phyloP scores from a whole-genome alignment of 2,888 invertebrate species.

The Brachyptera putata region DNA sequence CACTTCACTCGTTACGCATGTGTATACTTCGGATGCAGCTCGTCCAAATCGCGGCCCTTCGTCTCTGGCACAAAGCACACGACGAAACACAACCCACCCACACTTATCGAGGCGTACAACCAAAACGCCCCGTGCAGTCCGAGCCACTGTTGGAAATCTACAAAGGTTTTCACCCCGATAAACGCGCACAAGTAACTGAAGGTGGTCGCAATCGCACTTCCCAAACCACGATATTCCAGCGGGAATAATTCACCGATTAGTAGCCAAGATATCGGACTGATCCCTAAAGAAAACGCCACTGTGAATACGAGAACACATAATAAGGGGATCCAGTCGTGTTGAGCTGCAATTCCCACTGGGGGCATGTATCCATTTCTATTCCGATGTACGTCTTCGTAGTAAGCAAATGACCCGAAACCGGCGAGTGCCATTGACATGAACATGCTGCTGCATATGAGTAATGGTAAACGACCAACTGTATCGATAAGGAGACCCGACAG shows the following conservation, averaged over 20 bases:
- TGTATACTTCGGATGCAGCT: conserved; percentile 72
- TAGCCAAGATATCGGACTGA: conserved; percentile 84
- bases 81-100: conserved; percentile 77
- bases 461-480: conserved; percentile 76
- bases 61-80: conserved; percentile 87
- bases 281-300: conserved; percentile 80
- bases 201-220: conserved; percentile 79
- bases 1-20: too few species aligned
- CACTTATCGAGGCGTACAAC: conserved; percentile 79
- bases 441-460: conserved; percentile 77
- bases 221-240: conserved; percentile 76
- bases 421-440: conserved; percentile 83
- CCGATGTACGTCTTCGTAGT: conserved; percentile 67
- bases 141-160: conserved; percentile 71
- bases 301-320: conserved; percentile 79
- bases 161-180: conserved; percentile 79
- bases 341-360: conserved; percentile 44
- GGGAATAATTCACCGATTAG: conserved; percentile 81
- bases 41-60: conserved; percentile 82
- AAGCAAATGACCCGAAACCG: conserved; percentile 78
- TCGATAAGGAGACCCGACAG: conserved; percentile 79
- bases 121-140: conserved; percentile 83
- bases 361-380: conserved; percentile 29
- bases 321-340: conserved; percentile 77
- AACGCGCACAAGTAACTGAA: conserved; percentile 85